A percentile compares a stretch with the other conserved stretches of the same genome.
Evolutionary conservation across 2,113 vertebrate genomes (phyloP).

Genomic region (Taxidea taxus): DNA sequence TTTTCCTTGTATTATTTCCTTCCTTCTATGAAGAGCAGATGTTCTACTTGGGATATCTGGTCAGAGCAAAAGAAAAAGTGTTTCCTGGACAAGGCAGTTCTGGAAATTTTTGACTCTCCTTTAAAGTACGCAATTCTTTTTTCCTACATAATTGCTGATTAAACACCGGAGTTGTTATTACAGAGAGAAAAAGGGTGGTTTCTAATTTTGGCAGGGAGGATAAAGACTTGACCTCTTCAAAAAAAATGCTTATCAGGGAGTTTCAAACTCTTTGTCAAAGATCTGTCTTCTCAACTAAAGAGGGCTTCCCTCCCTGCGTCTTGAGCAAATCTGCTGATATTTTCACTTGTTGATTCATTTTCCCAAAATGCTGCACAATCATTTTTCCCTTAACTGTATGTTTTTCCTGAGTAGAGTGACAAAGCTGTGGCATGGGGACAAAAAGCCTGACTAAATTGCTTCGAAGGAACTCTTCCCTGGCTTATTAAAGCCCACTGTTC

Average conservation of each 20-base stretch:
- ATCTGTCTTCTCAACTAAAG: background rate
- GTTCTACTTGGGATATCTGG: slow-evolving; percentile 39
- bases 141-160: slow-evolving; percentile 26
- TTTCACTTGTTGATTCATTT: background rate
- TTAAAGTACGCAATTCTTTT: slow-evolving; percentile 38
- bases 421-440: background rate
- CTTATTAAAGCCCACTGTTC: background rate
- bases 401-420: background rate
- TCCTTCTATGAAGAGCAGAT: slow-evolving; percentile 72
- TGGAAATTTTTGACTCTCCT: background rate
- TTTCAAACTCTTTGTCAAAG: background rate
- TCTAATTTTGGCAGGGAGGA: background rate
- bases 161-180: slow-evolving; percentile 62
- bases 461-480: background rate
- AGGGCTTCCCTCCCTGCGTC: background rate
- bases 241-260: slow-evolving; percentile 6
- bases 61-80: slow-evolving; percentile 53
- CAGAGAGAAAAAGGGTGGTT: slow-evolving; percentile 4
- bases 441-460: background rate
- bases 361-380: background rate
- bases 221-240: slow-evolving; percentile 8
- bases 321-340: background rate
- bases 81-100: background rate
- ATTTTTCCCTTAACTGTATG: background rate
- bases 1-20: slow-evolving; percentile 69